phyloP scores from a whole-genome alignment of 2,797 vertebrate genomes.

The Sebastes alutus region DNA sequence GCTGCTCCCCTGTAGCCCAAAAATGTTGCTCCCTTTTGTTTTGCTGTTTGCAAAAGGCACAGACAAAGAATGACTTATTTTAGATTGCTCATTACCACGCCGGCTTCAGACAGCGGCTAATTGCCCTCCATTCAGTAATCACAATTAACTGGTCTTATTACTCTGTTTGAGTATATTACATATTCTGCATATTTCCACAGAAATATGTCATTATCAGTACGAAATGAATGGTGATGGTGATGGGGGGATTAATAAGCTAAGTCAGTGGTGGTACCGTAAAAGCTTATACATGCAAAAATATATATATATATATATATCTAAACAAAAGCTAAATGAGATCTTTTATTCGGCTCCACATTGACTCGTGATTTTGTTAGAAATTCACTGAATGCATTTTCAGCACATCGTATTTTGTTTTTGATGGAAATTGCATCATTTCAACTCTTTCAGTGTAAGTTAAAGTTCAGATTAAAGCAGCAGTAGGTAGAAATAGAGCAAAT shows the following conservation, averaged over 20 bases:
- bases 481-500: background rate
- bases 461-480: constrained; percentile 18
- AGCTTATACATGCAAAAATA: constrained; percentile 37
- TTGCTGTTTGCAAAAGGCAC: constrained; percentile 47
- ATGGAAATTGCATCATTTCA: constrained; percentile 47
- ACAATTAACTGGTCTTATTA: constrained; percentile 73
- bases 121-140: constrained; percentile 68
- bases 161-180: constrained; percentile 64
- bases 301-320: background rate
- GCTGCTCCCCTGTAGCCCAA: constrained; percentile 27
- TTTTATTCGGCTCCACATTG: constrained; percentile 65
- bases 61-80: constrained; percentile 73
- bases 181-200: constrained; percentile 61
- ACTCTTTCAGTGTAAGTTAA: constrained; percentile 30
- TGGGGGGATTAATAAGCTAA: constrained; percentile 61
- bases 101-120: constrained; percentile 63
- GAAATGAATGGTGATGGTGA: constrained; percentile 38
- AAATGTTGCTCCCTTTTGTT: constrained; percentile 43
- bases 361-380: constrained; percentile 55
- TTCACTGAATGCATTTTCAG: constrained; percentile 59
- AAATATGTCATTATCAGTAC: constrained; percentile 73
- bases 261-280: constrained; percentile 53
- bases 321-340: constrained; percentile 74
- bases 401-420: constrained; percentile 33
- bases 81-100: constrained; percentile 62